phyloP scores from a whole-genome alignment of 2,113 vertebrate genomes.

The Spermophilus dauricus region DNA sequence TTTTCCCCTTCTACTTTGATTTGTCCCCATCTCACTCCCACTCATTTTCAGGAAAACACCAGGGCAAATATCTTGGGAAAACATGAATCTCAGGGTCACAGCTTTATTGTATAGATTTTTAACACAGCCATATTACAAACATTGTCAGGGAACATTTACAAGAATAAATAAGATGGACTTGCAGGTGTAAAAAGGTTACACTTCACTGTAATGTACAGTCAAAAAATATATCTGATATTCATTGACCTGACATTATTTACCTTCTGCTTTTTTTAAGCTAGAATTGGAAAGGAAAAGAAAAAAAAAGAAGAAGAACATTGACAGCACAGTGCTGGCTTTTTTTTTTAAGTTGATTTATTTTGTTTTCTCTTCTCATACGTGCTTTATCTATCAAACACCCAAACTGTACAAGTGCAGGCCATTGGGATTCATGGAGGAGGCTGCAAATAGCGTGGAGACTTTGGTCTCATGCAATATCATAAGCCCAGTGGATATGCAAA shows the following conservation, averaged over 20 bases:
- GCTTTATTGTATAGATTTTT: conserved; percentile 93
- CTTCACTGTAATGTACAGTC: conserved; percentile 93
- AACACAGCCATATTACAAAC: conserved; percentile 93
- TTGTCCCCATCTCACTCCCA: background rate
- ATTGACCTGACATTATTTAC: conserved; percentile 93
- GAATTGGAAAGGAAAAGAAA: conserved; percentile 82
- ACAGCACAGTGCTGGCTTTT: conserved; percentile 90
- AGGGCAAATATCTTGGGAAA: conserved; percentile 89
- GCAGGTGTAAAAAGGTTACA: conserved; percentile 93
- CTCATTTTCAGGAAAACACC: conserved; percentile 82
- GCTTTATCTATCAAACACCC: conserved; percentile 91
- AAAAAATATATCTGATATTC: conserved; percentile 94
- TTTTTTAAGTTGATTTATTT: conserved; percentile 85
- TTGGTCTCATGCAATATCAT: conserved; percentile 81
- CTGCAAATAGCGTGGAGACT: conserved; percentile 76
- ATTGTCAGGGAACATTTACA: conserved; percentile 92
- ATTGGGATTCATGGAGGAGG: conserved; percentile 74
- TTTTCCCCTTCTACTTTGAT: background rate
- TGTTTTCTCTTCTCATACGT: conserved; percentile 85
- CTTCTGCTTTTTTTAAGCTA: conserved; percentile 89
- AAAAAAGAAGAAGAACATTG: conserved; percentile 79
- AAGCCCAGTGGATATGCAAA: conserved; percentile 64
- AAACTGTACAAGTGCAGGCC: conserved; percentile 90
- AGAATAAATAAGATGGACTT: conserved; percentile 94
- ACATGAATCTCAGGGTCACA: conserved; percentile 91